Conservation (phyloP, 1,140 invertebrate species). For the Marisa cornuarietis region DNA sequence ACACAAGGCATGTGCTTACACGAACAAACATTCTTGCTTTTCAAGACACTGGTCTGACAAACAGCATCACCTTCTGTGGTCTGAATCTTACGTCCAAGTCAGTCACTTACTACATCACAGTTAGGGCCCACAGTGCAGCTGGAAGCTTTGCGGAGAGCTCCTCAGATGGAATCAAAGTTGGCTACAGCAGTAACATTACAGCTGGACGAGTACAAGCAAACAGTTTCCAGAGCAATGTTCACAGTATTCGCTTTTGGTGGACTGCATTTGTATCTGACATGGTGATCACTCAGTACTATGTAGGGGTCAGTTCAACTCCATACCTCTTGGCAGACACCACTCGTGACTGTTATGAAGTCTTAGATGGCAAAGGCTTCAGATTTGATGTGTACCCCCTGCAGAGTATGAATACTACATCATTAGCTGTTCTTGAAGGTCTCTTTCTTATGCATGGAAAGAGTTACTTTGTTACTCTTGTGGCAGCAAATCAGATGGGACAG, state of each 20-base stretch:
- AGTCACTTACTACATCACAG: slow-evolving; percentile 43
- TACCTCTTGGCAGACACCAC: slow-evolving; percentile 1
- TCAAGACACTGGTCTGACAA: slow-evolving; percentile 38
- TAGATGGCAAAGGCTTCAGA: not conserved
- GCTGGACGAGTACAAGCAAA: slow-evolving; percentile 28
- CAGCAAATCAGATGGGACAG: slow-evolving; percentile 14
- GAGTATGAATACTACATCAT: not conserved
- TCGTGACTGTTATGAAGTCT: not conserved
- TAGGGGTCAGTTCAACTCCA: slow-evolving; percentile 18
- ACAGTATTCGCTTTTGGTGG: slow-evolving; percentile 32
- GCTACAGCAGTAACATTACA: slow-evolving; percentile 29
- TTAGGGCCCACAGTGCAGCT: slow-evolving; percentile 38
- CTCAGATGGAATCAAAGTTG: slow-evolving; percentile 44
- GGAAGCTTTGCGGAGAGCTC: slow-evolving; percentile 37
- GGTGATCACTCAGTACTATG: slow-evolving; percentile 32
- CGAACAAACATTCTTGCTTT: slow-evolving; percentile 36
- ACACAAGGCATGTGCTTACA: slow-evolving; percentile 24
- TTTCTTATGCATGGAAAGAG: not conserved
- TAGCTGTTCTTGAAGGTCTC: slow-evolving; percentile 5
- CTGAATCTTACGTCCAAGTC: slow-evolving; percentile 39
- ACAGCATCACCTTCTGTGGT: slow-evolving; percentile 28
- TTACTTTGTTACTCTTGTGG: slow-evolving; percentile 15
- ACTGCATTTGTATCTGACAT: slow-evolving; percentile 37
- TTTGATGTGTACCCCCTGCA: slow-evolving; percentile 12
- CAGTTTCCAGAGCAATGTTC: slow-evolving; percentile 24